Conservation (phyloP, 2,797 vertebrate species). For the Chelidonichthys spinosus region DNA sequence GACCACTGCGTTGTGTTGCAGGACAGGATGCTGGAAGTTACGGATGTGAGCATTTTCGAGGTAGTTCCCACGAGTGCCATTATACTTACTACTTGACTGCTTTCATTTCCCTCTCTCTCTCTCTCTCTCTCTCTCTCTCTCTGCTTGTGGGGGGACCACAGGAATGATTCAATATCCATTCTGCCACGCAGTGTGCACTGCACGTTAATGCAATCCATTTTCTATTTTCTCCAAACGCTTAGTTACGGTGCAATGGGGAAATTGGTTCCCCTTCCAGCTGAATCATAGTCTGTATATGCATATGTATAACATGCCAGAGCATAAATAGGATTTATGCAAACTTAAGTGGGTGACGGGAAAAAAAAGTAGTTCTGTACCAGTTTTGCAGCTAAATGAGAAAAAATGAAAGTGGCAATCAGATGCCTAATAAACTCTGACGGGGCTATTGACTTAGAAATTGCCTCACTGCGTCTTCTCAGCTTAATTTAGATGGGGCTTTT, state of each 20-base stretch:
- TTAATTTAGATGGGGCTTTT: slow-evolving; percentile 34
- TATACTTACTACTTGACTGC: slow-evolving; percentile 60
- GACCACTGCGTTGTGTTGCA: slow-evolving; percentile 16
- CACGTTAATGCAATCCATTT: slow-evolving; percentile 76
- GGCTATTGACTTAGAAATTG: slow-evolving; percentile 38
- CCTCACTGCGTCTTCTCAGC: slow-evolving; percentile 8
- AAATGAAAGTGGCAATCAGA: slow-evolving; percentile 54
- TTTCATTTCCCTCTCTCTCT: slow-evolving; percentile 39
- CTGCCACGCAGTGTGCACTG: slow-evolving; percentile 60
- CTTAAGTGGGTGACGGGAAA: slow-evolving; percentile 33
- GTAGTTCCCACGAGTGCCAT: slow-evolving; percentile 56
- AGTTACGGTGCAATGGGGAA: slow-evolving; percentile 61
- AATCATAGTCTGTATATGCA: slow-evolving; percentile 49
- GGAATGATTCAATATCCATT: slow-evolving; percentile 73
- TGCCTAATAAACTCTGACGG: slow-evolving; percentile 42
- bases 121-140: slow-evolving; percentile 10
- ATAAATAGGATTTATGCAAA: slow-evolving; percentile 65
- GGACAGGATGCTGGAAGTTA: slow-evolving; percentile 20
- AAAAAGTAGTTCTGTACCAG: slow-evolving; percentile 17
- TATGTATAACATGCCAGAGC: slow-evolving; percentile 51
- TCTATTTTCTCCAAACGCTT: slow-evolving; percentile 67
- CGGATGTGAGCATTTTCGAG: slow-evolving; percentile 42
- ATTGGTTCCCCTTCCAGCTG: slow-evolving; percentile 65
- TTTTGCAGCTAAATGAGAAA: slow-evolving; percentile 45
- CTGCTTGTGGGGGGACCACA: slow-evolving; percentile 47